Evolutionary conservation across 2,113 vertebrate genomes (phyloP), one percentile per base, ranked within the genome.

Genomic region (Psittacula cyanocephala): DNA sequence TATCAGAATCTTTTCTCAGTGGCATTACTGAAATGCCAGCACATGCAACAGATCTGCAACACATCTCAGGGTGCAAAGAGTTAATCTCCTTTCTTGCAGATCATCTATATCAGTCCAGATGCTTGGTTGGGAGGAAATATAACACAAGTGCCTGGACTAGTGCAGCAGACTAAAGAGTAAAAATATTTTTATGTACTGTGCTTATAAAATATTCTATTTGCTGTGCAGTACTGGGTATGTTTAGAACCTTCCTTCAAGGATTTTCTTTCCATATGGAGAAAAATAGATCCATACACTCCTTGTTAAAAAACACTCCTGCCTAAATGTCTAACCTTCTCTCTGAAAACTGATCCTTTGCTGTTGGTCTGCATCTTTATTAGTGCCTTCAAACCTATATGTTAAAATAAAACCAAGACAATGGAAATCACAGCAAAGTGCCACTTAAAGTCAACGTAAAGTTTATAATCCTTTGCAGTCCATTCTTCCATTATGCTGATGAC

Each of bases 31-130:
- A 91, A 84, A 92, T 50, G 76, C 35, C 79, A 91, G 79, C 52
- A 89, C 91, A 90, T 24, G 70, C 53, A 94, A 89, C 15, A 81
- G 88, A 92, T 86, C 90, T 92, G 80, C 69, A 93, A 84, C 57
- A 79, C 57, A 70, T 91, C 74, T 84, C 57, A 76, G 92, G 63
- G 78, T 82, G 53, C 81, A 92, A 93, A 92, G 91, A 92, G 96
- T 96, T 97, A 96, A 96, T 82, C 78, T 96, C 60, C 37, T 79
- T 93, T 88, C 62, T 91, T 91, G 77, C 89, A 96, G 84, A 94
- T 95, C 92, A 93, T 96, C 93, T 87, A 1, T 91, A 81, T 94
- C 83, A 93, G 88, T 76, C 96, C 96, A 97, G 96, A 96, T 97
- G 95, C 88, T 87, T 89, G 70, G 74, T 19, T 85, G 88, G 70